Evolutionary conservation across 2,113 vertebrate genomes (phyloP).

Genomic region (Lophura nycthemera): DNA sequence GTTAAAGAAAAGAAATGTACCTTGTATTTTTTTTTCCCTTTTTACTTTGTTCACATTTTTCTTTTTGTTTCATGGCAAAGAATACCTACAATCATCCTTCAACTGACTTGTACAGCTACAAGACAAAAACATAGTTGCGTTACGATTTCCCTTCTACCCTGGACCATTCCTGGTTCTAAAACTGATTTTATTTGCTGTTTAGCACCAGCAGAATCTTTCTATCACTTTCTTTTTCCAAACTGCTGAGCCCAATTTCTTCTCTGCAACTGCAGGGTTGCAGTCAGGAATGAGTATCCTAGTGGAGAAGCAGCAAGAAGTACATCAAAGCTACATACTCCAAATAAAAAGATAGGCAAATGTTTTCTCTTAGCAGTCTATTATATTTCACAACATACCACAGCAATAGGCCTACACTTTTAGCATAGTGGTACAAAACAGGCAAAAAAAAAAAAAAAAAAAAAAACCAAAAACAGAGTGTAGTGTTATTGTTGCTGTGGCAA

Average conservation of each 20-base stretch:
- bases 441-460: neutral
- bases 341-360: neutral
- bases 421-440: neutral
- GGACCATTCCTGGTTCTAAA: neutral
- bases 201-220: neutral
- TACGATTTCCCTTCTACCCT: neutral
- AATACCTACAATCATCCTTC: neutral
- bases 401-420: neutral
- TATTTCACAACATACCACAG: neutral
- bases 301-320: neutral
- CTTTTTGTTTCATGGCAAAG: neutral
- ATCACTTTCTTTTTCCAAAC: neutral
- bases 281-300: neutral
- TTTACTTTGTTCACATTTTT: neutral
- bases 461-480: neutral
- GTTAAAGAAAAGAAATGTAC: neutral
- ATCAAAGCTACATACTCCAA: neutral
- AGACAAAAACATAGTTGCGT: neutral
- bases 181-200: neutral
- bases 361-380: neutral
- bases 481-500: conserved; percentile 49
- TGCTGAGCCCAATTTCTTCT: neutral
- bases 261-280: fast-evolving
- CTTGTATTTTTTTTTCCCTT: neutral
- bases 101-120: neutral